These are phyloP conservation scores for Xylophagus ater DNA, from an alignment of 2,888 invertebrate species.

Conservation along the genomic window DNA sequence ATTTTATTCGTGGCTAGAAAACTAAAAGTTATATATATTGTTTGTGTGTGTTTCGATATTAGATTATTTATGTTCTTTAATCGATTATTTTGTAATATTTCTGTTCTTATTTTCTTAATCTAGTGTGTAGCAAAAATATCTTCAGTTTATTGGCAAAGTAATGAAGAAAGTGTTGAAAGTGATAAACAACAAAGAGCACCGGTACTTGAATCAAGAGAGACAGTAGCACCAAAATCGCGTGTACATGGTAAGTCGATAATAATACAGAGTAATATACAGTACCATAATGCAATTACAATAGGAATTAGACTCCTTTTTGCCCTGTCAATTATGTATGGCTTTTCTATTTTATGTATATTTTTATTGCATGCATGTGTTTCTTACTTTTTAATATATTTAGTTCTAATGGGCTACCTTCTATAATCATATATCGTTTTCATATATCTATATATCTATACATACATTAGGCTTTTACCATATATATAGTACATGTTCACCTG, in stretches of 20 bases:
- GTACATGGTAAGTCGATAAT: constrained; percentile 54
- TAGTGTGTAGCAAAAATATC: constrained; percentile 79
- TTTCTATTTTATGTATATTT: too few species aligned
- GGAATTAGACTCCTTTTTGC: too few species aligned
- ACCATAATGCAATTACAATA: too few species aligned
- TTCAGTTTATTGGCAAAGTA: constrained; percentile 75
- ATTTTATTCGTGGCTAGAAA: neutral
- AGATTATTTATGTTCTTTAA: constrained; percentile 13
- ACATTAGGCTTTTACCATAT: too few species aligned
- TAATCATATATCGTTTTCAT: too few species aligned
- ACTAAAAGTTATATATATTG: neutral
- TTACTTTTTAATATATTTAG: too few species aligned
- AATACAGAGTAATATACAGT: too few species aligned
- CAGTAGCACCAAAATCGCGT: constrained; percentile 53
- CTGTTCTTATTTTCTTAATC: constrained; percentile 22
- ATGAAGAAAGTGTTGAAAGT: constrained; percentile 78
- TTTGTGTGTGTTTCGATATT: constrained; percentile 7
- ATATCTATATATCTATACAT: too few species aligned
- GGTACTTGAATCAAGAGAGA: constrained; percentile 65
- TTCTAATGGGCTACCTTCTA: too few species aligned
- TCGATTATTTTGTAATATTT: constrained; percentile 5
- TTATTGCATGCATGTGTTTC: too few species aligned
- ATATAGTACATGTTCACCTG: too few species aligned
- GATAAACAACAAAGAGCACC: constrained; percentile 63
- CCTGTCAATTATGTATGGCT: too few species aligned